Evolutionary conservation across 2,113 vertebrate species (phyloP).

Genomic region (Colossoma macropomum): DNA sequence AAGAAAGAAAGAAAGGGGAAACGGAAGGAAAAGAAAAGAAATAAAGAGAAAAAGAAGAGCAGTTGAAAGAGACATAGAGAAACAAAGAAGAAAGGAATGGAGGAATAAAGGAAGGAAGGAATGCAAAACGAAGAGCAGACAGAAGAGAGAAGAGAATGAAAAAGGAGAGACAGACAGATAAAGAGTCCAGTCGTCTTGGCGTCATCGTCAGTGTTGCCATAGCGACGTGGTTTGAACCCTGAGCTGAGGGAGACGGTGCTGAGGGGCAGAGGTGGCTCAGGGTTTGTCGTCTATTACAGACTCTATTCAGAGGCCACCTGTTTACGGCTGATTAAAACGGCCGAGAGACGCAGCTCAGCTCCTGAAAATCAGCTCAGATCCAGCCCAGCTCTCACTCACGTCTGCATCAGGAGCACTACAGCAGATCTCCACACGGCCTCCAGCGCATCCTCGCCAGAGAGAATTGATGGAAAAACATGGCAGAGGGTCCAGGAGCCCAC

Average conservation of each 20-base stretch:
- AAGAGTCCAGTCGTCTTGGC: no score
- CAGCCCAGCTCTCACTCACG: background rate
- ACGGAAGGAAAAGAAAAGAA: no score
- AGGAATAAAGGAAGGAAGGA: background rate
- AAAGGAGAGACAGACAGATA: background rate
- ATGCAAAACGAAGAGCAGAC: background rate
- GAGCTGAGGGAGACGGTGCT: background rate
- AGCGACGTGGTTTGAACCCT: background rate
- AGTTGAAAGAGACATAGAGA: no score
- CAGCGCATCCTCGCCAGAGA: background rate
- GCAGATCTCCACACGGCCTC: background rate
- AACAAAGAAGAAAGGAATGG: background rate
- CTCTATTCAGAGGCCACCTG: slow-evolving; percentile 1
- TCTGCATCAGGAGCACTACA: background rate
- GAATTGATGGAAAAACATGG: background rate
- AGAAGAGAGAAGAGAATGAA: background rate
- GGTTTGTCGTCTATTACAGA: background rate
- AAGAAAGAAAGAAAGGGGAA: background rate
- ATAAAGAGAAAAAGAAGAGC: background rate
- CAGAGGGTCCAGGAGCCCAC: background rate
- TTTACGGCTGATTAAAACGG: background rate
- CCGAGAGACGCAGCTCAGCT: background rate
- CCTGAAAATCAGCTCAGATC: background rate
- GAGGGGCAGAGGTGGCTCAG: background rate
- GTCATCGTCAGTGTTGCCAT: background rate